phyloP scores from a whole-genome alignment of 2,888 invertebrate genomes.

The Ichneumon xanthorius region DNA sequence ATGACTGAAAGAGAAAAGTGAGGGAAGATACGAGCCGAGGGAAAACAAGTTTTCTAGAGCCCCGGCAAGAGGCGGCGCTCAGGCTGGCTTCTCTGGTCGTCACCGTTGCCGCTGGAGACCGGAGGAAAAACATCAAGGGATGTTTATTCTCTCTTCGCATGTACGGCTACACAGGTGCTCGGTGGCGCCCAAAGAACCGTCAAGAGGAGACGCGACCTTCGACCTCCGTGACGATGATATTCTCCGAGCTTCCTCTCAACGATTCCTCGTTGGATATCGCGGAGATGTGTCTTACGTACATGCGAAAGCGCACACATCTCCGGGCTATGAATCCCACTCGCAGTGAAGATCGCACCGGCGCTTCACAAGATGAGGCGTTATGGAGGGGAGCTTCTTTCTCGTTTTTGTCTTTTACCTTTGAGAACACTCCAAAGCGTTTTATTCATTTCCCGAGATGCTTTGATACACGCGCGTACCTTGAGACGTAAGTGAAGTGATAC shows the following conservation, averaged over 20 bases:
- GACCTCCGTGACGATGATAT: constrained; percentile 32
- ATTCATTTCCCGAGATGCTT: constrained; percentile 32
- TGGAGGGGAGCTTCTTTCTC: neutral
- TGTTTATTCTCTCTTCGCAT: constrained; percentile 63
- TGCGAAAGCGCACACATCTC: constrained; percentile 30
- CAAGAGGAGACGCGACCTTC: constrained; percentile 36
- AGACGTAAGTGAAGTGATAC: neutral
- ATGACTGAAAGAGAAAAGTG: constrained; percentile 33
- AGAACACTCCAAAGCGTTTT: constrained; percentile 8
- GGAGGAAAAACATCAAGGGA: constrained; percentile 69
- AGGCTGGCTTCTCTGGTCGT: constrained; percentile 6
- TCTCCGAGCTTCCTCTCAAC: constrained; percentile 25
- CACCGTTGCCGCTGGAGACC: constrained; percentile 50
- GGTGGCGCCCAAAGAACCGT: constrained; percentile 41
- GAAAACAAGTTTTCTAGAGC: constrained; percentile 46
- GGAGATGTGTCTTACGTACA: constrained; percentile 23
- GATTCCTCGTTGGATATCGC: constrained; percentile 31
- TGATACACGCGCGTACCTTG: neutral
- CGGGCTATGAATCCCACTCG: constrained; percentile 17
- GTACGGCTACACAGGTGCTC: constrained; percentile 27
- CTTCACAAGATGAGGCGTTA: constrained; percentile 28
- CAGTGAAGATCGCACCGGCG: constrained; percentile 20
- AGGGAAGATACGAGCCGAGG: constrained; percentile 17
- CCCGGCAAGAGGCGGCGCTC: constrained; percentile 35
- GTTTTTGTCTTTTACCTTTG: neutral